Base-by-base conservation (phyloP, 2,888 invertebrate species). In the Erpobdella octoculata region DNA sequence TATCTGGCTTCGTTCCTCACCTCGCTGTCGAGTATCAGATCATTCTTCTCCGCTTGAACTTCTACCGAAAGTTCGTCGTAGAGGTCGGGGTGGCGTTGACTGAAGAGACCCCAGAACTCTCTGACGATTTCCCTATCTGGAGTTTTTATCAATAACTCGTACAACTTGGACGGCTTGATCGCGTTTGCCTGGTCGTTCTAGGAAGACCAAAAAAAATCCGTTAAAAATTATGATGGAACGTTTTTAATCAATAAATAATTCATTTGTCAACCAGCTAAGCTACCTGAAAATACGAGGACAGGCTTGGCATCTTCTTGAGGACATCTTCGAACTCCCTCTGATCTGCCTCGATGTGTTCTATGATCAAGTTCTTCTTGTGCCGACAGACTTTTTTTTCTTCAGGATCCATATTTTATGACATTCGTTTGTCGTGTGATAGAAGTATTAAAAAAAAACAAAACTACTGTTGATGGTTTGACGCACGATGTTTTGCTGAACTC, bases 41-140 rank as follows among this genome's bases (percentile, higher is more conserved):
- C 25, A 35, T 48, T 38, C 35, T 59, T 53, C 37, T 70, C 70
- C 3, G 61, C 70, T 0, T 36, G 12, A 1, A 70, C 35, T 59
- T 70, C 70, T 2, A 59, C 21, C 21, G 25, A 36, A 18, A 70
- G 25, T 59, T 70, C 70, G 21, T 70, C 59, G 18, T 59, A 36
- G n/a, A 70, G 53, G 15, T 25, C 25, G 8, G 61, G 61, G 28
- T 37, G 37, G 31, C 12, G 33, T 21, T 12, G 12, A 28, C 35
- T 35, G n/a, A 70, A n/a, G 28, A 70, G 37, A 8, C 37, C 21
- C 21, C 70, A 70, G 15, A 70, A 70, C 6, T 35, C 58, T 25
- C 37, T 36, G 28, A 70, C 37, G 1, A 38, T 21, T 0, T 35
- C 35, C 18, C 21, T 25, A n/a, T 70, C 58, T 15, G 31, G 36